These are phyloP conservation scores for Otocyon megalotis DNA, from an alignment of 2,113 vertebrate species.

Conservation along the genomic window DNA sequence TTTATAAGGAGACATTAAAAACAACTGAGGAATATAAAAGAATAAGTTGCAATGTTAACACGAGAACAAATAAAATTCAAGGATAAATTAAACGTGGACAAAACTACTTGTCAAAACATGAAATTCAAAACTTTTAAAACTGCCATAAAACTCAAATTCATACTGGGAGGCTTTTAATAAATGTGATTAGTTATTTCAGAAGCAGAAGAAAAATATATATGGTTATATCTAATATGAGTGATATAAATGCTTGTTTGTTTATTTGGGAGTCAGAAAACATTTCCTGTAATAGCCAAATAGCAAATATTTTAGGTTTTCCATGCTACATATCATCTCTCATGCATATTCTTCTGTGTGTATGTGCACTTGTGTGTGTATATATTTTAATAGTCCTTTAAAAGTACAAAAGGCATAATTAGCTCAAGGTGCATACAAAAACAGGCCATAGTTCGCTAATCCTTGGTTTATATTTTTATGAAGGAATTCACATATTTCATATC, in stretches of 20 bases:
- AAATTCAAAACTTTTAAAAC: not conserved
- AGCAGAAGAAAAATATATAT: not conserved
- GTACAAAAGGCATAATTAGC: not conserved
- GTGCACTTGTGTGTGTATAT: not conserved
- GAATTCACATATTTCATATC: not conserved
- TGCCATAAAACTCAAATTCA: not conserved
- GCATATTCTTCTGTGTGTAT: not conserved
- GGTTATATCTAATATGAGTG: not conserved
- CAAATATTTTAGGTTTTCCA: conserved; percentile 45
- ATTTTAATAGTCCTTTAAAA: not conserved
- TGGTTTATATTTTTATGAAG: conserved; percentile 15
- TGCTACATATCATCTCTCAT: not conserved
- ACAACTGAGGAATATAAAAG: not conserved
- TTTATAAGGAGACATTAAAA: not conserved
- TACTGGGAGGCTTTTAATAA: not conserved
- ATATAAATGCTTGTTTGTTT: not conserved
- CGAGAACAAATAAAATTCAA: not conserved
- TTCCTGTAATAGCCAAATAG: not conserved
- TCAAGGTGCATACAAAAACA: not conserved
- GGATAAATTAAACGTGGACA: not conserved
- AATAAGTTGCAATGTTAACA: not conserved
- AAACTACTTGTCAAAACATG: not conserved
- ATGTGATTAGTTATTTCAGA: not conserved
- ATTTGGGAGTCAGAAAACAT: not conserved
- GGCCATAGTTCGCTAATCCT: not conserved